Evolutionary conservation across 1,140 invertebrate species (phyloP).

Genomic region (Papilio polyxenes): DNA sequence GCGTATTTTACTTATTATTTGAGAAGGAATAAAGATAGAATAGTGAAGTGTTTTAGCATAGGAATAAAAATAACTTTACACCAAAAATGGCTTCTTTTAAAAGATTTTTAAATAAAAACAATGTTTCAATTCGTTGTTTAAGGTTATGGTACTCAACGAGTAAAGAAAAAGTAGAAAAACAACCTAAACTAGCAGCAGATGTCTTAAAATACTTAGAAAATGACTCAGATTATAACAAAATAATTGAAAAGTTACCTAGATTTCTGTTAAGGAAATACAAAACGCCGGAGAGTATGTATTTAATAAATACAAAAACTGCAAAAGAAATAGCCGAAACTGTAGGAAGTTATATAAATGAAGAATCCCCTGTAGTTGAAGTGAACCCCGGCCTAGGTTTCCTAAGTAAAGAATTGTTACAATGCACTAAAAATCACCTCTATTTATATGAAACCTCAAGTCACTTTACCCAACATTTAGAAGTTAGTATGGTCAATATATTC

Average conservation of each 20-base stretch:
- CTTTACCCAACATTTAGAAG: slow-evolving; percentile 63
- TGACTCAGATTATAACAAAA: slow-evolving; percentile 55
- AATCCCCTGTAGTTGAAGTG: slow-evolving; percentile 76
- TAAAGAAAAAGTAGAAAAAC: slow-evolving; percentile 53
- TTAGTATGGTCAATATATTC: slow-evolving; percentile 52
- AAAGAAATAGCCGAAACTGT: slow-evolving; percentile 64
- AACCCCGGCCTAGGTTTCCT: slow-evolving; percentile 81
- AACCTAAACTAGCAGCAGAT: slow-evolving; percentile 58
- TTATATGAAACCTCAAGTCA: slow-evolving; percentile 75
- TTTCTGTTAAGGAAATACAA: slow-evolving; percentile 70
- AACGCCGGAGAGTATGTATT: slow-evolving; percentile 72
- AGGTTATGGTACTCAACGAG: slow-evolving; percentile 57
- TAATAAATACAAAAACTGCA: slow-evolving; percentile 74
- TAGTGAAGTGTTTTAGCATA: background rate
- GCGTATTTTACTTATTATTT: background rate
- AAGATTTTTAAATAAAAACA: slow-evolving; percentile 1
- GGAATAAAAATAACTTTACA: background rate
- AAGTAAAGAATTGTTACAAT: slow-evolving; percentile 71
- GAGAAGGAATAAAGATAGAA: background rate
- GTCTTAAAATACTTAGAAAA: slow-evolving; percentile 66
- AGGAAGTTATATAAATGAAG: slow-evolving; percentile 54
- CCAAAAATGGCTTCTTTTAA: background rate
- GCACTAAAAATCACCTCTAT: slow-evolving; percentile 64
- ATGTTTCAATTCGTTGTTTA: slow-evolving; percentile 32
- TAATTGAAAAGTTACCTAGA: slow-evolving; percentile 63